Evolutionary conservation across 2,113 vertebrate genomes (phyloP), one percentile per base, ranked within the genome.

Genomic region (Python bivittatus): DNA sequence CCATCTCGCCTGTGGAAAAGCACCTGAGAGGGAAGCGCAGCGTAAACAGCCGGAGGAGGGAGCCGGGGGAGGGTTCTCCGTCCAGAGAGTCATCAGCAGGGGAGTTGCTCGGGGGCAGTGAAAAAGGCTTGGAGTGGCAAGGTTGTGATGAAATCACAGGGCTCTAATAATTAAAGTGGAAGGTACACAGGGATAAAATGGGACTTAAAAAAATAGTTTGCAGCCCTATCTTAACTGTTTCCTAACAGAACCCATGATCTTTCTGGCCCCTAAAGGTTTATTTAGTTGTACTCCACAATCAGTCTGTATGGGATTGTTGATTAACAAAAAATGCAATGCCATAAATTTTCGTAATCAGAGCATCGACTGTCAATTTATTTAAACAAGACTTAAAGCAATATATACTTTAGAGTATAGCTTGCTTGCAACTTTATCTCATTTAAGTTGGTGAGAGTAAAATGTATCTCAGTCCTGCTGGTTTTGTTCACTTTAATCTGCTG

Each of bases 1-100:
- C 15, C 42, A 38, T 53, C 42, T 38, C 84, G 91, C 68, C 87
- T 84, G 38, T 17, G 79, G 29, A 89, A 91, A 92, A 89, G 56
- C 72, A 84, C 72, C 87, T 89, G 84, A 89, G 84, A 84, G 64
- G 60, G 48, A 88, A 84, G 56, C 22, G 23, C 6, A 17, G 29
- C 27, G 38, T 72, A 89, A 84, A 89, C 42, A 38, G 23, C 42
- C 61, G 60, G 60, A 57, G 53, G 22, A 57, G 22, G 44, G 23
- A 38, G n/a, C 5, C 52, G 61, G 86, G 38, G 60, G 68, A 88
- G 29, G 48, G 33, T 88, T 57, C 42, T 88, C 64, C 57, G 61
- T 38, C 79, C 53, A 88, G 11, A 88, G 38, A 48, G 58, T 33
- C 56, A 84, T 88, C 42, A 52, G 57, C 29, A 23, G 29, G 44